Base-by-base conservation (phyloP, 1,140 invertebrate species). In the Cepaea nemoralis region DNA sequence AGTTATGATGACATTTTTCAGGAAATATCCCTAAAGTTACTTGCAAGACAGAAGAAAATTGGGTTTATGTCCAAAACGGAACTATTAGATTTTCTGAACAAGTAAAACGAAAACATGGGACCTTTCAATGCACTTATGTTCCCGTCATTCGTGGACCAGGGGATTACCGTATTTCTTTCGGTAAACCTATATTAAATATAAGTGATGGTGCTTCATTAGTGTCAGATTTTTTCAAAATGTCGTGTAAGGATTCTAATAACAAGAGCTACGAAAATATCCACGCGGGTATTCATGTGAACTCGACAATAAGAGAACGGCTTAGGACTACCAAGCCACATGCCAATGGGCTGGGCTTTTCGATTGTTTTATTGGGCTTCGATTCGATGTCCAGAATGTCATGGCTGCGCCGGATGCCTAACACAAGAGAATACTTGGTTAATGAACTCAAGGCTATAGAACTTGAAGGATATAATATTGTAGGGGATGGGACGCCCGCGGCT, bases 401-500 rank as follows among this genome's bases (percentile, higher is more conserved):
- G 87, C 94, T 96, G 35, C 93, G 97, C 55, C 95, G 96, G 86
- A 91, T 98, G 69, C 96, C 96, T 0, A 94, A 95, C 83, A 95
- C 95, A 14, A 96, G 96, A 87, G 91, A 93, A 35, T 96, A 95
- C 88, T 91, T 98, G 37, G 94, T 92, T 0, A 92, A 96, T 16
- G 89, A 92, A 16, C 89, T 97, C 31, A 91, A 94, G 33, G 94
- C 94, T 8, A 91, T 94, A n/a, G 92, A 97, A 10, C 89, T 97
- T 2, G 80, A 96, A 87, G 95, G 95, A 80, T 96, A 97, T 84
- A 97, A 97, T 87, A 97, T 97, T 77, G 94, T 98, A 1, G 97
- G 97, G 0, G 97, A 98, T 92, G 97, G 97, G 0, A 98, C 97
- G 0, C 96, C 97, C 0, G 96, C 97, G 85, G 96, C 97, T 0